Base-by-base conservation (phyloP, 2,113 vertebrate genomes). In the Zapus hudsonius region DNA sequence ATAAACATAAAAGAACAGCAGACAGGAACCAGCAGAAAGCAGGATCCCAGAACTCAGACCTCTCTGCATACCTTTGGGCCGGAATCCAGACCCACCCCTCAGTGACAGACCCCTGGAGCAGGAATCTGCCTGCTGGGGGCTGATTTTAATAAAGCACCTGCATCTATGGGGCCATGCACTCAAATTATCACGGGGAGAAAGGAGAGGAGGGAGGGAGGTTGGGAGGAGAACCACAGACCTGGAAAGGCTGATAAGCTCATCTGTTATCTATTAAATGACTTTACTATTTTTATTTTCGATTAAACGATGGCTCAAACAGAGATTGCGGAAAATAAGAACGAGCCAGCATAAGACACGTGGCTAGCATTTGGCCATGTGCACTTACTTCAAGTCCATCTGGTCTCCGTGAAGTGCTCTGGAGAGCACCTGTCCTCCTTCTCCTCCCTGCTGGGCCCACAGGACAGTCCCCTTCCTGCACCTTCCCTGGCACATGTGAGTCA, bases 281-380 rank as follows among this genome's bases (percentile, higher is more conserved):
- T 66, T 55, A 57, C 59, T 61, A 13, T 63, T 87, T 88, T 91
- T 33, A 36, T 90, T 93, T 85, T 78, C 69, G 66, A 22, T 64
- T 74, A 44, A 92, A 95, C 87, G 69, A 89, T 73, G 20, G 33
- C 17, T 79, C 70, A 88, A 33, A 66, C 4, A 84, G 31, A 91
- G 33, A 64, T 95, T 85, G 36, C 9, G 70, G 57, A 81, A 80
- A 86, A 75, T 16, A 83, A 92, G 81, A 95, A 73, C 25, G 10
- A 66, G 36, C 57, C 31, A 47, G 44, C n/a, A 70, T 5, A 0
- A 1, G 64, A 63, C 19, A 31, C 38, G 25, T 29, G 15, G 76
- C 44, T 81, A 61, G 75, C 47, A 59, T 69, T 69, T 95, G 38
- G 11, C 73, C 40, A 40, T 7, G 38, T 9, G 22, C 57, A 44